Base-by-base conservation (phyloP, 2,113 vertebrate species). In the Psilopogon haemacephalus region DNA sequence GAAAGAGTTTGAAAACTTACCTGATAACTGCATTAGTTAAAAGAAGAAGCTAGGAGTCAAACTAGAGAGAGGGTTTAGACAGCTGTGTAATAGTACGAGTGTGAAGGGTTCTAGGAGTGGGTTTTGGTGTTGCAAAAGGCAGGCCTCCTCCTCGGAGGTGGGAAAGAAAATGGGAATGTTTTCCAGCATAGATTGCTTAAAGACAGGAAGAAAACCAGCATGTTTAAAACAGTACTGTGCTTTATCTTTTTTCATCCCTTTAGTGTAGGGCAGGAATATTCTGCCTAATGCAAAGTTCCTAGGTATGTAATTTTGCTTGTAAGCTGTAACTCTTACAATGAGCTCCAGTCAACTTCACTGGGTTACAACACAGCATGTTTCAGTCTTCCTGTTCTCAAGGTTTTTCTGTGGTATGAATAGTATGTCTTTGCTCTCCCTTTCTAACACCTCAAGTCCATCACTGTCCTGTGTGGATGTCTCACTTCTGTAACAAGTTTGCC, bases 1-100 rank as follows among this genome's bases (percentile, higher is more conserved):
- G 71, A 88, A 81, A 69, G 75, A 89, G n/a, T 16, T 72, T 89
- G 67, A 73, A 89, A 90, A 87, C 17, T 59, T 90, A 70, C 62
- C 58, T 78, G 84, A 92, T 38, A 69, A 18, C 46, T 81, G 30
- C 27, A 42, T 79, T 77, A 90, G 56, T 78, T 35, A 70, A 90
- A 86, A 81, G 58, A 86, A 75, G 82, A 92, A 68, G 15, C 32
- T 89, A 82, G 55, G 78, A 90, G 33, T 78, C 67, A 84, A 86
- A 92, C n/a, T 72, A 60, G 58, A 93, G 70, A 44, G 48, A 42
- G 40, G 18, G 28, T 30, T 30, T 28, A 55, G 54, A 16, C 86
- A 92, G 62, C 59, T 90, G 88, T 86, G 67, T 50, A 42, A 58
- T 14, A 60, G 17, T 54, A 64, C 67, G 27, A 12, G 17, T 33